Evolutionary conservation across 2,888 invertebrate species (phyloP).

Genomic region (Leucania comma): DNA sequence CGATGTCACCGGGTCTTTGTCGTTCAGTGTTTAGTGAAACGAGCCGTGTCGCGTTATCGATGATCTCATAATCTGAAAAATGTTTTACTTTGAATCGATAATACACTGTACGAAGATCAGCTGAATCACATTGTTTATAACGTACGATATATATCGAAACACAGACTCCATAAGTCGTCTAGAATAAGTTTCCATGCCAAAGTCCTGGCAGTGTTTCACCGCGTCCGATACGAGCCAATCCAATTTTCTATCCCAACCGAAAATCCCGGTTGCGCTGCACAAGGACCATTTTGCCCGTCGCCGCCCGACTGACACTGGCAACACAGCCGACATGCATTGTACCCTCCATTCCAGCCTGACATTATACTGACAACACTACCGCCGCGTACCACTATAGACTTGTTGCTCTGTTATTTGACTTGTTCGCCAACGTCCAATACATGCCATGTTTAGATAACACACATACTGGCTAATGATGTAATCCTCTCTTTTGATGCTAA

Average conservation of each 20-base stretch:
- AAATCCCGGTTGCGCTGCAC: constrained; percentile 74
- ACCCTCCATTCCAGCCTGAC: constrained; percentile 72
- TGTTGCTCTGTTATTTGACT: constrained; percentile 74
- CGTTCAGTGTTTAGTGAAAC: constrained; percentile 42
- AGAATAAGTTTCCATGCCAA: constrained; percentile 77
- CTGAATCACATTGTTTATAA: constrained; percentile 44
- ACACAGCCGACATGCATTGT: constrained; percentile 77
- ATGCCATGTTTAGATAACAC: constrained; percentile 42
- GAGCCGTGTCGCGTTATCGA: constrained; percentile 27
- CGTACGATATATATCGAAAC: constrained; percentile 37
- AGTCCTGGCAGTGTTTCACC: constrained; percentile 74
- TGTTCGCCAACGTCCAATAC: constrained; percentile 55
- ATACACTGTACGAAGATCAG: constrained; percentile 19
- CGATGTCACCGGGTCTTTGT: constrained; percentile 47
- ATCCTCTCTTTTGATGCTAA: constrained; percentile 7
- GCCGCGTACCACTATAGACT: constrained; percentile 69
- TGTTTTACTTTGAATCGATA: constrained; percentile 13
- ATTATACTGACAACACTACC: constrained; percentile 73
- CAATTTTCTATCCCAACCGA: constrained; percentile 81
- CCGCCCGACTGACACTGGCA: constrained; percentile 71
- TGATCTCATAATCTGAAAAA: constrained; percentile 29
- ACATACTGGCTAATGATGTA: constrained; percentile 35
- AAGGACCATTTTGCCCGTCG: constrained; percentile 75
- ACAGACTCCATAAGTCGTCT: constrained; percentile 62
- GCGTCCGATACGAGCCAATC: constrained; percentile 79